Base-by-base conservation (phyloP, 1,140 invertebrate genomes). In the Popillia japonica region DNA sequence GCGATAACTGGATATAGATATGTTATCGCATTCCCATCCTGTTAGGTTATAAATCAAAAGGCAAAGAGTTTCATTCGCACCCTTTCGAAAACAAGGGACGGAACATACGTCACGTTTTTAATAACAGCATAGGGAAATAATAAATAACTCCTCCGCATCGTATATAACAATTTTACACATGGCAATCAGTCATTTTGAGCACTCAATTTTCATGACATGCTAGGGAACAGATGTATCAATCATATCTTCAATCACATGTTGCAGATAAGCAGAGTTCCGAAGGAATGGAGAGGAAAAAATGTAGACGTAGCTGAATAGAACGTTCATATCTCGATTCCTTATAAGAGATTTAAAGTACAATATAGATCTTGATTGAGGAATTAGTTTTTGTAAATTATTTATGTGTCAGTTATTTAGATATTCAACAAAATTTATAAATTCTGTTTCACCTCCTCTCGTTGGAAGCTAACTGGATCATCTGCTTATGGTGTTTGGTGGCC, bases 181-280 rank as follows among this genome's bases (percentile, higher is more conserved):
- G 48, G 48, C n/a, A 14, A 55, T 55, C 48, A 55, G 48, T 55
- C 48, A 55, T 55, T 55, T 55, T 55, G 48, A n/a, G 48, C 48
- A 55, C 48, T 55, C 48, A 55, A 55, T 55, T 55, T 55, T 55
- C 48, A 17, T 17, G 48, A 55, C 48, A 17, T 55, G 48, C 17
- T 55, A 55, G 48, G 2, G 14, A 55, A 55, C 48, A 55, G 48
- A 55, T 55, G 48, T 55, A 55, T 55, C 48, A 55, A 55, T 55
- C 48, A 55, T 55, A 17, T 55, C 17, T 55, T 55, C 48, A 55
- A 55, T 55, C 48, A n/a, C 11, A 3, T 44, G 14, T 10, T 44
- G 14, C 48, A 17, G 48, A 55, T 55, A 55, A 17, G 14, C 48
- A 17, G 17, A 55, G 27, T 34, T 34, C 27, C 4, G 27, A 34